A percentile compares a stretch with the other conserved stretches of the same genome.
Evolutionary conservation across 2,888 invertebrate species (phyloP).

Genomic region (Tryphoninae sp.): DNA sequence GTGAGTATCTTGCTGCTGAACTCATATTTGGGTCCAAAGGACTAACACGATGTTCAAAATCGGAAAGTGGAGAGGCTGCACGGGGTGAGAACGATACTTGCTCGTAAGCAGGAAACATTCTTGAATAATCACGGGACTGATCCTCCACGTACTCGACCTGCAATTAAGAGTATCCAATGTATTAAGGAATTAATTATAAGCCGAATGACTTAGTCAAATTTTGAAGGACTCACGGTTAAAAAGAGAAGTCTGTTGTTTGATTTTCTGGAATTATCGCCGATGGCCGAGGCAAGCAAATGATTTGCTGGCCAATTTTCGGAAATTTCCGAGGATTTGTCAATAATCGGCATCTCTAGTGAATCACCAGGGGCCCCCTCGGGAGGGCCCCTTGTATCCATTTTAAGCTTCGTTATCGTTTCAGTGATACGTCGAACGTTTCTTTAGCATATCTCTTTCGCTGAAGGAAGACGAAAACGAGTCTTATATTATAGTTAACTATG

Average conservation of each 20-base stretch:
- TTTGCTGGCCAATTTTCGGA: slow-evolving; percentile 73
- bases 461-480: background rate
- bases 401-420: slow-evolving; percentile 51
- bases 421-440: background rate
- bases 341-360: slow-evolving; percentile 74
- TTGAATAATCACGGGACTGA: slow-evolving; percentile 75
- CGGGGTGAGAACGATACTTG: slow-evolving; percentile 78
- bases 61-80: slow-evolving; percentile 78
- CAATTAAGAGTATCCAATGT: slow-evolving; percentile 30
- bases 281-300: slow-evolving; percentile 69
- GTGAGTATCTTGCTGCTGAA: slow-evolving; percentile 85
- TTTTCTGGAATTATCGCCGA: slow-evolving; percentile 74
- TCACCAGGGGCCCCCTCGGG: slow-evolving; percentile 80
- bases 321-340: slow-evolving; percentile 75
- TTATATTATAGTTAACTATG: no score
- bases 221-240: slow-evolving; percentile 74
- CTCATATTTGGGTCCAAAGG: slow-evolving; percentile 83
- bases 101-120: slow-evolving; percentile 78
- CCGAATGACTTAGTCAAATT: background rate
- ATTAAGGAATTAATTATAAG: background rate
- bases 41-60: slow-evolving; percentile 79
- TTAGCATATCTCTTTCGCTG: background rate
- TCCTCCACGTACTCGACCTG: slow-evolving; percentile 80
- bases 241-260: slow-evolving; percentile 76
- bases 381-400: slow-evolving; percentile 80